Percentiles rank a stretch among this genome's conserved stretches.
Conservation (phyloP, 2,888 invertebrate species). For the Sinodicranocentrus sp. region DNA sequence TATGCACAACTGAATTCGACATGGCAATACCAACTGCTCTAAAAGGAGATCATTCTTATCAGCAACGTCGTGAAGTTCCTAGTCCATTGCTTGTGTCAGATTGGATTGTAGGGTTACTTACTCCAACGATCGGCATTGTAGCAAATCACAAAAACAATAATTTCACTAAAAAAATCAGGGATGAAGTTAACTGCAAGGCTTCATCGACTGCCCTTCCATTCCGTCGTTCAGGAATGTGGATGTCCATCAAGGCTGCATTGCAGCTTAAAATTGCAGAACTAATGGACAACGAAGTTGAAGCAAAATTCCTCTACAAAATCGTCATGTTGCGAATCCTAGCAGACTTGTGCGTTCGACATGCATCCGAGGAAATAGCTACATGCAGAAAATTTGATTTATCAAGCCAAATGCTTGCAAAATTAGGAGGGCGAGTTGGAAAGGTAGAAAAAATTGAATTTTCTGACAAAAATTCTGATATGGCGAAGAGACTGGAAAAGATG, state of each 20-base stretch:
- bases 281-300: conserved; percentile 20
- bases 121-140: neutral
- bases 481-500: neutral
- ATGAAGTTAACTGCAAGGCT: conserved; percentile 24
- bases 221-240: conserved; percentile 53
- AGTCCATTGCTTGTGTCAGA: conserved; percentile 48
- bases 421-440: conserved; percentile 42
- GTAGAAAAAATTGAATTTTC: conserved; percentile 40
- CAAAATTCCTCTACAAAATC: conserved; percentile 35
- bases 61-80: conserved; percentile 18
- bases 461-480: conserved; percentile 18
- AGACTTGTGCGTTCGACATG: neutral
- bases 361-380: neutral
- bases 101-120: conserved; percentile 27
- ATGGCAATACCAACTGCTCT: conserved; percentile 16
- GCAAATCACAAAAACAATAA: neutral
- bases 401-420: conserved; percentile 39
- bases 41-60: conserved; percentile 24
- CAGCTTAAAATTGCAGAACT: conserved; percentile 35
- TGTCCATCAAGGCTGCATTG: conserved; percentile 37
- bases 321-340: conserved; percentile 30
- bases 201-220: conserved; percentile 33
- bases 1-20: conserved; percentile 7
- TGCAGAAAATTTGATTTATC: conserved; percentile 26
- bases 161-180: conserved; percentile 45